phyloP scores from a whole-genome alignment of 1,140 invertebrate genomes.

The Drosophila azteca region DNA sequence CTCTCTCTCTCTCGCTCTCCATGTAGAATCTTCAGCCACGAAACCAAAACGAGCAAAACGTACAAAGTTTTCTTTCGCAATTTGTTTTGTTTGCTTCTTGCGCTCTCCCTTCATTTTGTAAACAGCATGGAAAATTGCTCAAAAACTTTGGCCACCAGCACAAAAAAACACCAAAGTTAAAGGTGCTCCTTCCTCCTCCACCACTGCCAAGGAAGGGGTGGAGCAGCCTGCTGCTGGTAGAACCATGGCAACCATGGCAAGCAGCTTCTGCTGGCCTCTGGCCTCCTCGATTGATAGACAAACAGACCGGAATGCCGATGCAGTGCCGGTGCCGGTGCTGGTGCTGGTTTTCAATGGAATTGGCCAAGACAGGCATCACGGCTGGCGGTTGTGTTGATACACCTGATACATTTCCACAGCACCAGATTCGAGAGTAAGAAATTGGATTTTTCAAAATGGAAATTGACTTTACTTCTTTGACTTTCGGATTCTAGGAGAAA shows the following conservation, averaged over 20 bases:
- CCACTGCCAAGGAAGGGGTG: slow-evolving; percentile 36
- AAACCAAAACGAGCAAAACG: slow-evolving; percentile 51
- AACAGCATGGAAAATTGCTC: slow-evolving; percentile 76
- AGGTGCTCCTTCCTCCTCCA: slow-evolving; percentile 28
- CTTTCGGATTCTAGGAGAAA: slow-evolving; percentile 7
- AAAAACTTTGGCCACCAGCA: slow-evolving; percentile 57
- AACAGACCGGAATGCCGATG: slow-evolving; percentile 38
- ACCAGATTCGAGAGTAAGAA: slow-evolving; percentile 45
- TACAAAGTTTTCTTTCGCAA: slow-evolving; percentile 76
- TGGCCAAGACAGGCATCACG: slow-evolving; percentile 27
- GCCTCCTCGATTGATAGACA: slow-evolving; percentile 43
- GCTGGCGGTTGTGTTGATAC: slow-evolving; percentile 48
- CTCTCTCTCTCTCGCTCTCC: background rate
- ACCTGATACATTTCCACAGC: slow-evolving; percentile 31
- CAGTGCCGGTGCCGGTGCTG: too few species aligned
- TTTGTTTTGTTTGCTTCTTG: slow-evolving; percentile 78
- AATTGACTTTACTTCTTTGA: slow-evolving; percentile 39
- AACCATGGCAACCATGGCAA: slow-evolving; percentile 11
- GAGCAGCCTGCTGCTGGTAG: slow-evolving; percentile 9
- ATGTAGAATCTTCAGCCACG: background rate
- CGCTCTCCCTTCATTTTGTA: slow-evolving; percentile 63
- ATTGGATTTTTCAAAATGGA: slow-evolving; percentile 54
- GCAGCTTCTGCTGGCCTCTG: background rate
- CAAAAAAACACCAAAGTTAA: slow-evolving; percentile 69
- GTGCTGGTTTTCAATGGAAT: slow-evolving; percentile 44